Evolutionary conservation across 2,797 vertebrate species (phyloP), one percentile per base, ranked within the genome.

Genomic region (Caiman crocodilus): DNA sequence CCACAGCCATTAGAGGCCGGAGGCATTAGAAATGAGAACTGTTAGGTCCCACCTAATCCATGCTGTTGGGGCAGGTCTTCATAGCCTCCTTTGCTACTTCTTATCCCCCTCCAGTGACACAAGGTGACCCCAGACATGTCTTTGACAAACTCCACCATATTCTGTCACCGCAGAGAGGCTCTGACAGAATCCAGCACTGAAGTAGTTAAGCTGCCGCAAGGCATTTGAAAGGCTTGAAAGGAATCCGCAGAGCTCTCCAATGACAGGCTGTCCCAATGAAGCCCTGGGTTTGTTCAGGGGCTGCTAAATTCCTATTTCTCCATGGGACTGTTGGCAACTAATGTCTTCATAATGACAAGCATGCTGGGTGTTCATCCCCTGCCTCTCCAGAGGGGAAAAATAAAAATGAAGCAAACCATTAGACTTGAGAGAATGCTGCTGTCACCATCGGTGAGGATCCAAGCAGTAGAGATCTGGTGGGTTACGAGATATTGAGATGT

Each of bases 301-400:
- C 83, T 97, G 97, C 92, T 97, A 97, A 97, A 97, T 97, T 97
- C 97, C 96, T 96, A 57, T 85, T 89, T 93, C 92, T 86, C 92
- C 61, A 15, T n/a, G 83, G 30, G n/a, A 17, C 25, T 10, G 4
- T 83, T 61, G 76, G 75, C 79, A 94, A 71, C 3, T 96, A 96
- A 94, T 88, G 87, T 91, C 92, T 92, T 94, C 80, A 89, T 92
- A 81, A 80, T 73, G 14, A 81, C 4, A 15, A 75, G 85, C 82
- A 82, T 28, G 17, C 21, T 88, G 87, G 81, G 74, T 90, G 76
- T 76, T 61, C 91, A 91, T 92, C 69, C 87, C 63, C 90, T 94
- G 77, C 85, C 87, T 57, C 32, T 57, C 78, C 42, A 28, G 76
- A 85, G 85, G 87, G 82, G 80, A 28, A 77, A 95, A 95, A 91